Base-by-base conservation (phyloP, 2,113 vertebrate genomes). In the Ivindomyrus marchei region DNA sequence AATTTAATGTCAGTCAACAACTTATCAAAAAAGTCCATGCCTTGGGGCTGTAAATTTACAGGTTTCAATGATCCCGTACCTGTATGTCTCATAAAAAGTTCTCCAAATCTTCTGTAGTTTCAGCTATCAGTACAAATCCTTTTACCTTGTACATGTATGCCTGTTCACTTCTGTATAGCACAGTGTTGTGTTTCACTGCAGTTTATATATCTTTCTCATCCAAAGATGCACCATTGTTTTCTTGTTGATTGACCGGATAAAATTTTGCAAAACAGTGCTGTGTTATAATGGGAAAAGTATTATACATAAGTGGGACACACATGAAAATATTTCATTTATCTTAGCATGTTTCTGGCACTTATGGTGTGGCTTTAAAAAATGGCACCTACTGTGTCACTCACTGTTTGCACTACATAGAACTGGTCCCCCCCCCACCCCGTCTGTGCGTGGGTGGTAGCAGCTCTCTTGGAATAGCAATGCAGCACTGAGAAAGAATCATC, bases 391-490 rank as follows among this genome's bases (percentile, higher is more conserved):
- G 80, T 56, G 91, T 86, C 90, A 47, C 70, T 66, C 77, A 56
- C 62, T 91, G 89, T 92, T 92, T 90, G 91, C 62, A 50, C 85
- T 90, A 89, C 89, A 89, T 50, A 88, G 83, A 91, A 77, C 87
- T 49, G 88, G 62, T 45, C n/a, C 77, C 89, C 89, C 77, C 42
- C n/a, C 88, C 89, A 89, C 90, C 93, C 91, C 89, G 90, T 93
- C 88, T 91, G 90, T 90, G 91, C 89, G 94, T 94, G 93, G 95
- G 95, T 88, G 91, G 92, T 85, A 93, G 91, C 87, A 58, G 88
- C 90, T 92, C 90, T 93, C 92, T 94, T 85, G 92, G 91, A 94
- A 94, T 92, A 94, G 91, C 92, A 91, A 89, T 93, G 93, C 92
- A 92, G 93, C 91, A 92, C 66, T 90, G 92, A 91, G 91, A 92